Evolutionary conservation across 2,797 vertebrate species (phyloP).

Genomic region (Macrochelys suwanniensis): DNA sequence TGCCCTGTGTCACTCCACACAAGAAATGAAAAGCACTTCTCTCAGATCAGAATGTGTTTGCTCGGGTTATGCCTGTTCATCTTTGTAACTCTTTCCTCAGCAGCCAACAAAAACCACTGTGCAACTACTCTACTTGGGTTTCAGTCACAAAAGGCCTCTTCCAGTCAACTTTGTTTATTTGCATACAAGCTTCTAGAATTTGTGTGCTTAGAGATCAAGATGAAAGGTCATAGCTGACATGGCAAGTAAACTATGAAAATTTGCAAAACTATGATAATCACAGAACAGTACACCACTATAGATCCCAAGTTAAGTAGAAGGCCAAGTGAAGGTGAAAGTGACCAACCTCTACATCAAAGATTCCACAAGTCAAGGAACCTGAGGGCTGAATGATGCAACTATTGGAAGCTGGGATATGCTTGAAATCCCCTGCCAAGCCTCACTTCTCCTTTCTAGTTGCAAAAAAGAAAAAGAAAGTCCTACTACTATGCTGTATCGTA

Average conservation of each 20-base stretch:
- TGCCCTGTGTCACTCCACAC: background rate
- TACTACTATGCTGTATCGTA: background rate
- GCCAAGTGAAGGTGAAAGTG: background rate
- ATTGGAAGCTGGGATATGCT: background rate
- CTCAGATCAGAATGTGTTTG: background rate
- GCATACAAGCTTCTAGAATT: background rate
- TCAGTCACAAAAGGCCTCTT: background rate
- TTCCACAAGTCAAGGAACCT: slow-evolving; percentile 10
- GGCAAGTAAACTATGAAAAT: background rate
- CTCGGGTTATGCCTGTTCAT: background rate
- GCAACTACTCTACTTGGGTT: background rate
- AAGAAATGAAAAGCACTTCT: background rate
- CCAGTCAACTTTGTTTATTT: background rate
- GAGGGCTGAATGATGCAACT: background rate
- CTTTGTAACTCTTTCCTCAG: background rate
- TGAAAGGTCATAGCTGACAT: background rate
- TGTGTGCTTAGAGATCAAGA: background rate
- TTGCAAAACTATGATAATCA: background rate
- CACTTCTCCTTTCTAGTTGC: background rate
- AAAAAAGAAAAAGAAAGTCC: background rate
- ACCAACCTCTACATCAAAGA: background rate
- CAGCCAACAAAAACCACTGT: background rate
- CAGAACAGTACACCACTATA: accelerated
- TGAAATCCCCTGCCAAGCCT: background rate
- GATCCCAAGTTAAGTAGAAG: background rate